Evolutionary conservation across 2,888 invertebrate species (phyloP).

Genomic region (Thera britannica): DNA sequence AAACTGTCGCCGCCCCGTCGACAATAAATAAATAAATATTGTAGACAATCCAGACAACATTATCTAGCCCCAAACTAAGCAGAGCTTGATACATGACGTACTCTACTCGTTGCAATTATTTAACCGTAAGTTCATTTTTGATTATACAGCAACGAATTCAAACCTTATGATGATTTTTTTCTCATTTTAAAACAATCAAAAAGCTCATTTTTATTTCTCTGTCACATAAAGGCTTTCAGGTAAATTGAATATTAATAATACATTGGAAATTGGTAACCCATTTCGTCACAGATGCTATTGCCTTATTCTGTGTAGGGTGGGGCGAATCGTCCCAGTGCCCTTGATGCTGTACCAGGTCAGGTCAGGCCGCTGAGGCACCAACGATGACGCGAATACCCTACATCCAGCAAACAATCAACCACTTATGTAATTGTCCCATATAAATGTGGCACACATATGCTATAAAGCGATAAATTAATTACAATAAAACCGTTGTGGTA

Average conservation of each 20-base stretch:
- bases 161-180: constrained; percentile 37
- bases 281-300: constrained; percentile 9
- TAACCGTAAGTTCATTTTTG: constrained; percentile 31
- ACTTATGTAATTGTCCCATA: constrained; percentile 35
- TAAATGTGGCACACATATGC: constrained; percentile 29
- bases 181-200: constrained; percentile 38
- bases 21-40: too few species aligned
- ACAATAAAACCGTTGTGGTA: constrained; percentile 18
- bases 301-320: constrained; percentile 35
- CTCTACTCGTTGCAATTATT: neutral
- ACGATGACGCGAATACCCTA: constrained; percentile 39
- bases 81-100: too few species aligned
- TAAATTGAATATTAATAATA: constrained; percentile 32
- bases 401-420: constrained; percentile 38
- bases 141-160: constrained; percentile 37
- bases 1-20: too few species aligned
- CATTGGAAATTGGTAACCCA: constrained; percentile 32
- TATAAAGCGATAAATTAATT: constrained; percentile 16
- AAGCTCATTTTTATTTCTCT: constrained; percentile 37
- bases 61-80: too few species aligned
- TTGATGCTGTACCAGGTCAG: constrained; percentile 57
- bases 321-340: constrained; percentile 52
- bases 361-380: constrained; percentile 38
- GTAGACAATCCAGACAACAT: too few species aligned
- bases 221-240: constrained; percentile 34